These are phyloP conservation scores for Aromia moschata DNA, from an alignment of 2,888 invertebrate species.

Conservation along the genomic window DNA sequence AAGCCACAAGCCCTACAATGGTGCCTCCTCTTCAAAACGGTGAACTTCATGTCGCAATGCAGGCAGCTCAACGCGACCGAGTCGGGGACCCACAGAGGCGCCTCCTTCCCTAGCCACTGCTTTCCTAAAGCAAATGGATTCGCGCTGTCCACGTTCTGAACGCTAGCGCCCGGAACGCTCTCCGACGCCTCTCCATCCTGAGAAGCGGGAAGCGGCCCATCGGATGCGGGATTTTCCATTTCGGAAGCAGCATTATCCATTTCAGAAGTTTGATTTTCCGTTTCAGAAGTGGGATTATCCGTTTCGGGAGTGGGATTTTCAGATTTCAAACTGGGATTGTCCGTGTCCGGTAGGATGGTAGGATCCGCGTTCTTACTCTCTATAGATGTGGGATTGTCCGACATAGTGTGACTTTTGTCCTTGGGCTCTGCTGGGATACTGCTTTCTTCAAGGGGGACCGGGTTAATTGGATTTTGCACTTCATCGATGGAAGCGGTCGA, in stretches of 20 bases:
- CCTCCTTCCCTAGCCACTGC: constrained; percentile 72
- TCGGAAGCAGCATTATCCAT: neutral
- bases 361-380: neutral
- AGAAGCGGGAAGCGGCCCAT: neutral
- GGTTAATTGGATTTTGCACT: constrained; percentile 27
- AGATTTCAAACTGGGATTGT: neutral
- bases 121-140: constrained; percentile 5
- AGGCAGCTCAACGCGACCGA: constrained; percentile 82
- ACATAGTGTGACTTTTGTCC: neutral
- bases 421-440: neutral
- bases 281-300: neutral
- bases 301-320: neutral
- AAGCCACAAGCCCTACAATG: constrained; percentile 89
- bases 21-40: constrained; percentile 82
- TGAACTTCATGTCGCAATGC: constrained; percentile 83
- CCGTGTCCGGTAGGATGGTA: neutral
- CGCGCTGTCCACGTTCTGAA: constrained; percentile 1
- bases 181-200: neutral
- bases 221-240: neutral
- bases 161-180: neutral
- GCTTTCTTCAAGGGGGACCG: neutral
- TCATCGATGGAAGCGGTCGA: constrained; percentile 48
- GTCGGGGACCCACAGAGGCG: constrained; percentile 90
- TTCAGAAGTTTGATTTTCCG: neutral
- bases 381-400: neutral